phyloP scores from a whole-genome alignment of 2,113 vertebrate genomes.

The Lepus europaeus region DNA sequence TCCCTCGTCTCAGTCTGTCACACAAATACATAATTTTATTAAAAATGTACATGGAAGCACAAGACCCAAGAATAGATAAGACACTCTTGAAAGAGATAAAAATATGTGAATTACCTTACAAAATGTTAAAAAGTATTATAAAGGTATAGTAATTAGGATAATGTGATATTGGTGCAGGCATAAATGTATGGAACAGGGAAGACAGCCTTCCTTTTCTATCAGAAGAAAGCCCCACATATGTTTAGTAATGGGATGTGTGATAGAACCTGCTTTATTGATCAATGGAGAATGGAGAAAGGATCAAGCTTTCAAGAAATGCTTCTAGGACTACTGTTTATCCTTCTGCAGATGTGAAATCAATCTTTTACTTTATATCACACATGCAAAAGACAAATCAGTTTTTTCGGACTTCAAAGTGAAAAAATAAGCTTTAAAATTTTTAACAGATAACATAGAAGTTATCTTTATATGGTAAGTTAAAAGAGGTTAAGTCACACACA shows the following conservation, averaged over 20 bases:
- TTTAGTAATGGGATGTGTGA: background rate
- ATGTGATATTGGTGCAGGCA: background rate
- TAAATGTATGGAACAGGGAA: background rate
- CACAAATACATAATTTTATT: no score
- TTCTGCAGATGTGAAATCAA: background rate
- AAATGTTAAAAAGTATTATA: background rate
- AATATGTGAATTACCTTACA: background rate
- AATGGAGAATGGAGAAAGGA: background rate
- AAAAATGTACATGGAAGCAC: background rate
- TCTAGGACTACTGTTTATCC: background rate
- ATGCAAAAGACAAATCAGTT: background rate
- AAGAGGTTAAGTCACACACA: background rate
- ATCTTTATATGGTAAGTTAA: background rate
- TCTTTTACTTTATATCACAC: background rate
- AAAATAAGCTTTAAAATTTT: background rate
- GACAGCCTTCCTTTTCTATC: fast-evolving
- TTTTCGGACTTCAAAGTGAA: background rate
- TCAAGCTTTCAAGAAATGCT: background rate
- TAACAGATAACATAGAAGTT: background rate
- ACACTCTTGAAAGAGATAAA: background rate
- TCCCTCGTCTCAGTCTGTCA: no score
- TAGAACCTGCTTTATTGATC: background rate
- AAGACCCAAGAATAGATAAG: background rate
- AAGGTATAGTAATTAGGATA: background rate
- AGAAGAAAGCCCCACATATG: background rate